Percentiles rank a stretch among this genome's conserved stretches.
Conservation (phyloP, 2,113 vertebrate species). For the Antennarius striatus region DNA sequence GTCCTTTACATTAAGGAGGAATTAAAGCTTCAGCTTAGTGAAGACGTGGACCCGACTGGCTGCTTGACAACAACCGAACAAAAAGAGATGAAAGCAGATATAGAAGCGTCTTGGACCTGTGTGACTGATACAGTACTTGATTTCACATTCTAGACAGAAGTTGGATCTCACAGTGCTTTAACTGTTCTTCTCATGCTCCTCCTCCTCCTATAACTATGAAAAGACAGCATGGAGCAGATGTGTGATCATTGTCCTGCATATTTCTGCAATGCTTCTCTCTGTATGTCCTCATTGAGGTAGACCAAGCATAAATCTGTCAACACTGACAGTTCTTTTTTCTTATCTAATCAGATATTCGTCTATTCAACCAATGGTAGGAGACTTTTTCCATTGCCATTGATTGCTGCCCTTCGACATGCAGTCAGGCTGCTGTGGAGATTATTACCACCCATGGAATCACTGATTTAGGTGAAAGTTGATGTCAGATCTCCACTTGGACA, state of each 20-base stretch:
- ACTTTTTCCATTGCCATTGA: conserved; percentile 7
- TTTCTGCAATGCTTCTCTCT: background rate
- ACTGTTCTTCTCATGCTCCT: conserved; percentile 5
- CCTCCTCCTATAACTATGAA: background rate
- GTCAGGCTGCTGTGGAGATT: conserved; percentile 16
- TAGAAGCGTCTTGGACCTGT: conserved; percentile 16
- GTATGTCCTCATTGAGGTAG: conserved; percentile 53
- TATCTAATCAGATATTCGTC: conserved; percentile 23
- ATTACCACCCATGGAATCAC: background rate
- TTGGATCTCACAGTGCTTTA: background rate
- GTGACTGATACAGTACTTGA: conserved; percentile 47
- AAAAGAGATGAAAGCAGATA: background rate
- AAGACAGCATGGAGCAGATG: background rate
- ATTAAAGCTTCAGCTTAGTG: too few relatives aligned
- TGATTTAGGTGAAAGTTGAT: conserved; percentile 3
- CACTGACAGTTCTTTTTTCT: conserved; percentile 11
- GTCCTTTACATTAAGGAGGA: too few relatives aligned
- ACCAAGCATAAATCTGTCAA: conserved; percentile 43
- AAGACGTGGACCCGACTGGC: too few relatives aligned
- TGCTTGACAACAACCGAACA: background rate
- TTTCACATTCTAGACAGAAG: conserved; percentile 64
- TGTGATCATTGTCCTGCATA: conserved; percentile 1
- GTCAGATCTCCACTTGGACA: conserved; percentile 7
- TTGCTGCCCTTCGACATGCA: conserved; percentile 8
- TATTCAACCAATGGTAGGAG: conserved; percentile 27